phyloP scores from a whole-genome alignment of 2,113 vertebrate species.

The Tympanuchus pallidicinctus region DNA sequence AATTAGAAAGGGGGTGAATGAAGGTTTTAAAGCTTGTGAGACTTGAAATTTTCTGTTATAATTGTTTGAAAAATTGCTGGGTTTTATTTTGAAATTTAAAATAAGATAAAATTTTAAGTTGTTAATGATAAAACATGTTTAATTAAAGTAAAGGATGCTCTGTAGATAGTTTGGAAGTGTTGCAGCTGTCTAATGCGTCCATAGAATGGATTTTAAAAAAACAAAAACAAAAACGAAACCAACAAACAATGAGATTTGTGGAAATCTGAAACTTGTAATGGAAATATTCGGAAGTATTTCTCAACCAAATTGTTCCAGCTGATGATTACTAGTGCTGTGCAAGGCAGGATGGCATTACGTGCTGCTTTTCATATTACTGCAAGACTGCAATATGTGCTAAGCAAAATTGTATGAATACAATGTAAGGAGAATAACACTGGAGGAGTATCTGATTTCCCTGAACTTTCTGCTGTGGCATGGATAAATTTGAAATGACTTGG shows the following conservation, averaged over 20 bases:
- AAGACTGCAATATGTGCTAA: background rate
- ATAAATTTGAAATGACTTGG: background rate
- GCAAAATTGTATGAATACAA: background rate
- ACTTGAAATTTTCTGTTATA: background rate
- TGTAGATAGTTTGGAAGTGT: background rate
- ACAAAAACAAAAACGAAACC: background rate
- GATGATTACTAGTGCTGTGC: background rate
- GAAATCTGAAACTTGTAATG: background rate
- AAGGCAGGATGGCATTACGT: background rate
- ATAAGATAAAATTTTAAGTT: background rate
- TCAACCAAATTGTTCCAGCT: background rate
- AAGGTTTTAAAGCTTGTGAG: background rate
- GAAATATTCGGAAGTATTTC: background rate
- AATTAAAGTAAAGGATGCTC: background rate
- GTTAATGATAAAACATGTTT: background rate
- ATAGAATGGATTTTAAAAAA: background rate
- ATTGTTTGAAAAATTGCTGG: accelerated
- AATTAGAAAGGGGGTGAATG: background rate
- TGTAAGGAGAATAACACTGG: accelerated
- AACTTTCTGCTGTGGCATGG: accelerated
- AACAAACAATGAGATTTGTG: background rate
- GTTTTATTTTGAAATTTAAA: background rate
- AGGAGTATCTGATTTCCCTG: background rate
- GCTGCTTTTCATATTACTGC: background rate
- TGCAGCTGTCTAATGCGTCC: background rate